phyloP scores from a whole-genome alignment of 2,113 vertebrate species.

The Clarias gariepinus region DNA sequence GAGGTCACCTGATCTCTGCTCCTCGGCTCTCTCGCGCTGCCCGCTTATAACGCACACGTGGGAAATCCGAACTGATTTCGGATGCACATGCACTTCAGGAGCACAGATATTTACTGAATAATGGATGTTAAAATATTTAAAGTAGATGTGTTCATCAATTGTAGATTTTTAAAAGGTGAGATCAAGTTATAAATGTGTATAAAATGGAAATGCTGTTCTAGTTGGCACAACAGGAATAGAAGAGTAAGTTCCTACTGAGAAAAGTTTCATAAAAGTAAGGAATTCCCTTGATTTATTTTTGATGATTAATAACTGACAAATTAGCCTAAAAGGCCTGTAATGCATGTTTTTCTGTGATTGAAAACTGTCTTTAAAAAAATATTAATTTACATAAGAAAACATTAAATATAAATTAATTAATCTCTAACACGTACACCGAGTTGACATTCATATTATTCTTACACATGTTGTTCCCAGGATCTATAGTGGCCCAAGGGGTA shows the following conservation, averaged over 20 bases:
- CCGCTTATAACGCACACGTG: background rate
- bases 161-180: background rate
- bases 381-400: background rate
- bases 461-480: background rate
- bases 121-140: background rate
- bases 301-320: background rate
- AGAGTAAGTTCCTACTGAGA: background rate
- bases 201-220: background rate
- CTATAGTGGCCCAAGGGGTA: background rate
- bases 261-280: background rate
- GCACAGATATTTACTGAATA: background rate
- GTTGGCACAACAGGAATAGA: background rate
- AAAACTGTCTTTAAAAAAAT: background rate
- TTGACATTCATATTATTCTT: background rate
- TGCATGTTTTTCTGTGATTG: background rate
- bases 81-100: background rate
- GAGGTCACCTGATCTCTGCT: constrained; percentile 9
- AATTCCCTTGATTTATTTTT: background rate
- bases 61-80: constrained; percentile 3
- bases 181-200: background rate
- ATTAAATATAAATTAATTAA: too few relatives aligned
- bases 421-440: background rate
- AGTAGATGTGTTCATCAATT: background rate
- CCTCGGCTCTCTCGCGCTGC: background rate
- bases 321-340: too few relatives aligned